Conservation (phyloP, 2,888 invertebrate genomes). For the Macrophya alboannulata region DNA sequence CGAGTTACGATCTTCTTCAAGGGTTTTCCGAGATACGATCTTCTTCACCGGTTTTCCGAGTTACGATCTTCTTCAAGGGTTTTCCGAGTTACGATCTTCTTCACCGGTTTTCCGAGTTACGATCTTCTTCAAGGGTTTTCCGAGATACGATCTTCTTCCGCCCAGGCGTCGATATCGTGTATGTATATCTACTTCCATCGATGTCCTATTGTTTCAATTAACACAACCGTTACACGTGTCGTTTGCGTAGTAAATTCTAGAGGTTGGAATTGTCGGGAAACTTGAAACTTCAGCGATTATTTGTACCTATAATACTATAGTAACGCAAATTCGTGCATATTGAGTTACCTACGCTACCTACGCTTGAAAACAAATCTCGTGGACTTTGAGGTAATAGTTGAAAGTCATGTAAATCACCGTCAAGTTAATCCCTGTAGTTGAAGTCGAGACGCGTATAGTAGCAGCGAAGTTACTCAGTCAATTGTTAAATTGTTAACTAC, state of each 20-base stretch:
- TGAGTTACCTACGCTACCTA: not conserved
- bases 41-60: too few species aligned
- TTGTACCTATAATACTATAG: not conserved
- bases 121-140: too few species aligned
- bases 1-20: too few species aligned
- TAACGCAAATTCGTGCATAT: not conserved
- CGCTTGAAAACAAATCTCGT: not conserved
- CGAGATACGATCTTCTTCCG: too few species aligned
- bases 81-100: too few species aligned
- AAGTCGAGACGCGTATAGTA: not conserved
- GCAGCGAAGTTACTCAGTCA: constrained; percentile 15
- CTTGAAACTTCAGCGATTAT: not conserved
- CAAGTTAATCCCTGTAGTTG: not conserved
- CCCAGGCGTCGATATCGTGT: not conserved
- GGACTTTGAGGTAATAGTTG: not conserved
- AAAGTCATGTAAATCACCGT: not conserved
- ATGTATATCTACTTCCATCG: not conserved
- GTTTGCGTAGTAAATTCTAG: not conserved
- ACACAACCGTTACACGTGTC: constrained; percentile 7
- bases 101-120: too few species aligned
- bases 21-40: too few species aligned
- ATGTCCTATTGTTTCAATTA: not conserved
- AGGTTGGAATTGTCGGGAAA: not conserved
- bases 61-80: too few species aligned
- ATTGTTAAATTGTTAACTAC: constrained; percentile 54